phyloP scores from a whole-genome alignment of 2,888 invertebrate species.

The Agonopterix heracliana region DNA sequence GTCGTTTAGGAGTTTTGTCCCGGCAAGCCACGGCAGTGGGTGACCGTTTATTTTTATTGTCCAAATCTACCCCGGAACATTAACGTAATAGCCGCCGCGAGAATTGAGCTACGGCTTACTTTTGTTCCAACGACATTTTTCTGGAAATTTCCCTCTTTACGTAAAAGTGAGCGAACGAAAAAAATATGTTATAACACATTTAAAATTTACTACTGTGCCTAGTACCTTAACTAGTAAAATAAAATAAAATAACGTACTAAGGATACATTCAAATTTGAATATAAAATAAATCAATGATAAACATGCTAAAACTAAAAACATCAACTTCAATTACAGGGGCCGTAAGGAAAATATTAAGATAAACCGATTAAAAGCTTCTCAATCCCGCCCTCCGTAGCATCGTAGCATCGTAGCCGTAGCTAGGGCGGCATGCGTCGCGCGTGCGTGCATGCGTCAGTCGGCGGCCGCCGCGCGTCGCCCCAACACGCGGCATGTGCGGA shows the following conservation, averaged over 20 bases:
- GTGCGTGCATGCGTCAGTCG: conserved; percentile 68
- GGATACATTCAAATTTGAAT: too few relatives aligned
- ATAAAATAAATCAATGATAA: too few relatives aligned
- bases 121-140: conserved; percentile 17
- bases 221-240: too few relatives aligned
- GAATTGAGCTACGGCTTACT: conserved; percentile 41
- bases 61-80: conserved; percentile 56
- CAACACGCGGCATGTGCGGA: conserved; percentile 57
- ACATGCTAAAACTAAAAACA: too few relatives aligned
- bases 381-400: conserved; percentile 32
- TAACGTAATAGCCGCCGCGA: conserved; percentile 57
- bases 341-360: conserved; percentile 2
- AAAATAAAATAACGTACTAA: too few relatives aligned
- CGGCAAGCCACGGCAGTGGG: conserved; percentile 26
- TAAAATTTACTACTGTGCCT: too few relatives aligned
- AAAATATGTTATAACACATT: too few relatives aligned
- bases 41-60: conserved; percentile 67
- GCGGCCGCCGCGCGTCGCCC: conserved; percentile 60
- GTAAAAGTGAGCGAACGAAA: too few relatives aligned
- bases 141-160: neutral
- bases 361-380: conserved; percentile 9
- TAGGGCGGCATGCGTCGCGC: conserved; percentile 19
- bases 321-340: too few relatives aligned
- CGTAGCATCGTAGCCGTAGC: conserved; percentile 31
- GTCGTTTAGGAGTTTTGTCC: conserved; percentile 50